Evolutionary conservation across 2,888 invertebrate genomes (phyloP), one percentile per base, ranked within the genome.

Genomic region (Eumacrocentrus americanus): DNA sequence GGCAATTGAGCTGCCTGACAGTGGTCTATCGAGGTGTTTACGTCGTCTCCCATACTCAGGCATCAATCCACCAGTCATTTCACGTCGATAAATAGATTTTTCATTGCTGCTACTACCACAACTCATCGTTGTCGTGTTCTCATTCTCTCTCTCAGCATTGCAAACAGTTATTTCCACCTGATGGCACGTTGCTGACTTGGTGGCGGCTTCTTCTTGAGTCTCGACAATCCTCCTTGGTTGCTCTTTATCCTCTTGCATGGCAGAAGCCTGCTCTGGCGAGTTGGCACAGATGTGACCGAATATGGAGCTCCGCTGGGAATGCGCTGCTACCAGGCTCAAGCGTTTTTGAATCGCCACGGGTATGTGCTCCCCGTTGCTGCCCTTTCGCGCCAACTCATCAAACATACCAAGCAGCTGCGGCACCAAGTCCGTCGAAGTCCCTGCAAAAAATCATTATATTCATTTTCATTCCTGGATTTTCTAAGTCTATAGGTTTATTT

Each of bases 391-490:
- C 68, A 94, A 84, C 67, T 91, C 90, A 83, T 95, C 94, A 81
- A 93, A 94, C 82, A 93, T 91, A 66, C 91, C 91, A 82, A 95
- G 87, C 65, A 94, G 86, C 69, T 91, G 90, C 62, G 94, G 92
- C 79, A 92, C 89, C 81, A 95, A 84, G 80, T 95, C 94, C 70
- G 92, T 77, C 51, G 71, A 91, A 76, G 91, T 89, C 81, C 94
- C 94, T 94, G 88, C 1, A 37, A 50, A 25, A 9, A 25, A 53
- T 11, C 37, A 18, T 23, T 20, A 35, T 22, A 51, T 35, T 38
- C n/a, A n/a, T n/a, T n/a, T n/a, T n/a, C n/a, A n/a, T n/a, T n/a
- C n/a, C n/a, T n/a, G n/a, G n/a, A n/a, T n/a, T n/a, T n/a, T n/a
- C n/a, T n/a, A n/a, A n/a, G n/a, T n/a, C n/a, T n/a, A n/a, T n/a